Base-by-base conservation (phyloP, 1,140 invertebrate species). In the Choristoneura fumiferana region DNA sequence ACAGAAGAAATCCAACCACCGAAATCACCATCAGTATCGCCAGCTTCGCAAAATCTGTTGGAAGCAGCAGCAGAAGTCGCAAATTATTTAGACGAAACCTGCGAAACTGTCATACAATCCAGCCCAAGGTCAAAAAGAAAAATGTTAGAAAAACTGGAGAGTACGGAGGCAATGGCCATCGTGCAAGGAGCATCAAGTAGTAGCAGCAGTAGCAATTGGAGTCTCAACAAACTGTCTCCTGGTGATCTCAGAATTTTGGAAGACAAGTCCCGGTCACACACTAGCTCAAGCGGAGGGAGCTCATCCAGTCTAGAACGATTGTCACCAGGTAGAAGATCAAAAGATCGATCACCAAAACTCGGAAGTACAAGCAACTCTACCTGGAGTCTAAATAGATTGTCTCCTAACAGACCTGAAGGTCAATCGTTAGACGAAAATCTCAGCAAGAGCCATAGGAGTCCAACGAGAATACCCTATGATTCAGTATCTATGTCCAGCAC, bases 51-150 rank as follows among this genome's bases (percentile, higher is more conserved):
- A 66, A 84, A 71, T 49, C 77, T 94, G 8, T 71, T 94, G n/a
- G 92, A 94, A 76, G 92, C 93, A 1, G 92, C 91, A 0, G 92
- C 92, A 0, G 92, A 92, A 71, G 92, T 94, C 0, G 93, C 92
- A 1, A 92, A 91, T 53, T 91, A 91, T n/a, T 68, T 94, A 9
- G 93, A 95, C 65, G 92, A 93, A 67, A 92, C 94, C 5, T 93
- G 93, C 8, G 93, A 92, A 65, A 91, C 91, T 10, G 91, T 91
- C 0, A 92, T 93, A 55, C 91, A 92, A 67, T 91, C 89, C 4
- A 92, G 91, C 71, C 91, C 91, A 29, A 78, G 89, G 67, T 82
- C 90, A 0, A 90, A 89, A 66, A 68, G 91, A 57, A 91, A 89
- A 67, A 76, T 91, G 49, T 69, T 90, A 2, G 85, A 90, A 49